A percentile compares a stretch with the other conserved stretches of the same genome.
phyloP scores from a whole-genome alignment of 2,113 vertebrate species.

The Sinocyclocheilus anophthalmus region DNA sequence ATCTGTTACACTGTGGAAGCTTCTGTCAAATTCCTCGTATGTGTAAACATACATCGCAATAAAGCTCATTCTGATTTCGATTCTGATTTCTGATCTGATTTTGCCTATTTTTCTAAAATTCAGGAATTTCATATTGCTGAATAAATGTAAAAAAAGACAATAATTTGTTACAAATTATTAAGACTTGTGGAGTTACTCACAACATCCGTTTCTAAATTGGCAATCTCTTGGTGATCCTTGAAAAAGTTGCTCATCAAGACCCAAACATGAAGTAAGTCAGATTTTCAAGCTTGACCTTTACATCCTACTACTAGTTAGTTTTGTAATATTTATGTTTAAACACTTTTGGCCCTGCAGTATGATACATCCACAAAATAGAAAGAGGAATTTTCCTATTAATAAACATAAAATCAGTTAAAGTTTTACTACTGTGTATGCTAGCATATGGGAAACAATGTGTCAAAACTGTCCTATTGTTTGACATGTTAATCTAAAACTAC shows the following conservation, averaged over 20 bases:
- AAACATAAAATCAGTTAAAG: background rate
- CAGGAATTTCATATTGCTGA: too few species aligned
- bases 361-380: background rate
- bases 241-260: background rate
- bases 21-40: too few species aligned
- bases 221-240: background rate
- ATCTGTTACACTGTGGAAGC: too few species aligned
- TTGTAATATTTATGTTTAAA: background rate
- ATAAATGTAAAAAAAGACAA: background rate
- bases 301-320: background rate
- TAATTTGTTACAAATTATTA: too few species aligned
- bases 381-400: background rate
- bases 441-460: background rate
- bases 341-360: background rate
- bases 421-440: too few species aligned
- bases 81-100: too few species aligned
- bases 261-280: background rate
- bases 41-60: too few species aligned
- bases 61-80: too few species aligned
- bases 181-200: too few species aligned
- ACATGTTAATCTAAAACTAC: too few species aligned
- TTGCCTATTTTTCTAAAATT: too few species aligned
- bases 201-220: background rate
- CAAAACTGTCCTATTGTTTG: background rate
- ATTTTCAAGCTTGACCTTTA: background rate